These are phyloP conservation scores for Acleris literana DNA, from an alignment of 2,888 invertebrate genomes.

Conservation along the genomic window DNA sequence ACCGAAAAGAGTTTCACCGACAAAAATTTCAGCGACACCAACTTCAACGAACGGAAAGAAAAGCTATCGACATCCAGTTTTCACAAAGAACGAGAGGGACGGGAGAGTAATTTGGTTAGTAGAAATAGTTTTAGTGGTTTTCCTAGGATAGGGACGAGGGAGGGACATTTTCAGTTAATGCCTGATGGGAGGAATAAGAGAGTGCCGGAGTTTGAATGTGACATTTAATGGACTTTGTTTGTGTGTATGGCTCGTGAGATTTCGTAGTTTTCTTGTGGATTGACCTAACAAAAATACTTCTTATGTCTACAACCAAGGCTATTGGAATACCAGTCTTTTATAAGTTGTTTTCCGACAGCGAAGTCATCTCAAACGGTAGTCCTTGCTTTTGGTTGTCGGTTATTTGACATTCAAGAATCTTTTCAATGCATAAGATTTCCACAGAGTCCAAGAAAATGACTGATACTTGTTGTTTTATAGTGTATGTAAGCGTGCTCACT, in stretches of 20 bases:
- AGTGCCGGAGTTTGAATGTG: slow-evolving; percentile 86
- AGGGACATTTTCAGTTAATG: slow-evolving; percentile 72
- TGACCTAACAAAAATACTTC: neutral
- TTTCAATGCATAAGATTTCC: neutral
- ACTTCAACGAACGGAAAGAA: slow-evolving; percentile 67
- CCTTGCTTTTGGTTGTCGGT: no score
- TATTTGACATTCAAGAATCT: neutral
- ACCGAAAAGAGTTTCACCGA: slow-evolving; percentile 68
- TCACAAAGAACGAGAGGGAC: slow-evolving; percentile 70
- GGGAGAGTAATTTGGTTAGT: slow-evolving; percentile 76
- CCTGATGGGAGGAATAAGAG: slow-evolving; percentile 81
- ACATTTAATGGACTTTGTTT: slow-evolving; percentile 62
- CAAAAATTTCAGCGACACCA: slow-evolving; percentile 56
- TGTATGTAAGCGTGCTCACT: no score
- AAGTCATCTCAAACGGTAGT: no score
- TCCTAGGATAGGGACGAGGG: slow-evolving; percentile 71
- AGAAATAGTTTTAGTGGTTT: slow-evolving; percentile 80
- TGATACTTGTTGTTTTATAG: slow-evolving; percentile 24
- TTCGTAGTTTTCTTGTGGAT: neutral
- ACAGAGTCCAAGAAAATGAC: slow-evolving; percentile 5
- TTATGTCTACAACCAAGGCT: neutral
- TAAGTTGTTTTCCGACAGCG: no score
- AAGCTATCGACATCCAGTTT: slow-evolving; percentile 79
- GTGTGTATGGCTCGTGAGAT: neutral
- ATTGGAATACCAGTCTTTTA: no score